A percentile compares a stretch with the other conserved stretches of the same genome.
These are phyloP conservation scores for Masticophis lateralis DNA, from an alignment of 2,797 vertebrate genomes.

Conservation along the genomic window DNA sequence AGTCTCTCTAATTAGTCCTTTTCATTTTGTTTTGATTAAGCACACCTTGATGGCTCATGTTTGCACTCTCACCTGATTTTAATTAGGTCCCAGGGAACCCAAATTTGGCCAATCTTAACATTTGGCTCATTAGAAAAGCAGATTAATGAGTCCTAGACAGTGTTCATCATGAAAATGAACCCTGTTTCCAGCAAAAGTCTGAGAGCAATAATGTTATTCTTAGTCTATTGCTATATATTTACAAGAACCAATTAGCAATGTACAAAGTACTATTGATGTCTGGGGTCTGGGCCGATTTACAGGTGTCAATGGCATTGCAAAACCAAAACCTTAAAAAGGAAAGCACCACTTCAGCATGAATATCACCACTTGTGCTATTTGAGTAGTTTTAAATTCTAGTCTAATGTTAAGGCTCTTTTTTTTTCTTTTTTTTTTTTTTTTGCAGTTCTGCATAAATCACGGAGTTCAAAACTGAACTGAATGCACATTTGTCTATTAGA, in stretches of 20 bases:
- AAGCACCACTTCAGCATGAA: background rate
- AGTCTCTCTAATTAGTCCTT: constrained; percentile 40
- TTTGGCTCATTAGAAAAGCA: constrained; percentile 33
- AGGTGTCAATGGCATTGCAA: background rate
- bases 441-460: background rate
- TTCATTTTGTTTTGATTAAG: constrained; percentile 45
- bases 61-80: constrained; percentile 34
- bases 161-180: constrained; percentile 12
- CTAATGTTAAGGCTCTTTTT: background rate
- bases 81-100: constrained; percentile 35
- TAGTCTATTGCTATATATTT: constrained; percentile 12
- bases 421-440: too few relatives aligned
- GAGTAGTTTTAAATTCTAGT: background rate
- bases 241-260: background rate
- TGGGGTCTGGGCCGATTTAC: background rate
- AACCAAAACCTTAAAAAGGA: background rate
- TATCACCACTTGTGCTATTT: background rate
- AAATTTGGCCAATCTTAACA: constrained; percentile 30
- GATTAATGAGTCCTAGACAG: constrained; percentile 27
- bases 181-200: constrained; percentile 15
- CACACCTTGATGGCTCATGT: constrained; percentile 10
- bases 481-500: background rate
- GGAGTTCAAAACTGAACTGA: background rate
- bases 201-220: constrained; percentile 1
- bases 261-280: background rate